Evolutionary conservation across 2,888 invertebrate genomes (phyloP), one percentile per base, ranked within the genome.

Genomic region (Harpalus rufipes): DNA sequence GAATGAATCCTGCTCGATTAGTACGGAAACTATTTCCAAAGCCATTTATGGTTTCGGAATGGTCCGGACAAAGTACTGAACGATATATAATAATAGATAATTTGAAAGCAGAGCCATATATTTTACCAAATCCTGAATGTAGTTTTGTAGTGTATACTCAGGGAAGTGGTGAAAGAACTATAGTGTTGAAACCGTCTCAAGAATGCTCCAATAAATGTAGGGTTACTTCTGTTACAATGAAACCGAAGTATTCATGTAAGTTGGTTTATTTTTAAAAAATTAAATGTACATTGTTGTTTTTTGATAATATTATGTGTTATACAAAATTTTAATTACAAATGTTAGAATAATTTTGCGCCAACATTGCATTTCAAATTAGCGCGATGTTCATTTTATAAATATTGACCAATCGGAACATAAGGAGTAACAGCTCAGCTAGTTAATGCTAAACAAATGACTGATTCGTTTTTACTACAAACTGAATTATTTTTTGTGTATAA

Each of bases 51-150:
- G 93, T 96, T 44, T 89, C 90, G 3, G 89, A 89, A 85, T 94
- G 94, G 90, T 94, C 95, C 90, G 95, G 96, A 7, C 95, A 95
- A 88, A 95, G 95, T 87, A 93, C 96, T 78, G 97, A 97, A 90
- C 94, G 96, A 79, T 96, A 93, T 90, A 88, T 96, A 81, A 92
- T 96, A 84, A 93, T 97, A 81, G 95, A 97, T 89, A 96, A 96
- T 87, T 92, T 94, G 51, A 93, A 93, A 88, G 93, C 95, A 81
- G 91, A 92, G 25, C 91, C 92, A 32, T 96, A 96, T 89, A 90
- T 91, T 86, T 90, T 97, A 90, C 97, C 97, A 8, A 94, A 95
- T 88, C 95, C 96, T 10, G 97, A 97, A 90, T 97, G 97, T 89
- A 95, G 95, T 87, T 96, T 95, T 90, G 94, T 96, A 80, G 95